A percentile compares a stretch with the other conserved stretches of the same genome.
Conservation (phyloP, 1,140 invertebrate species). For the Bactericera cockerelli region DNA sequence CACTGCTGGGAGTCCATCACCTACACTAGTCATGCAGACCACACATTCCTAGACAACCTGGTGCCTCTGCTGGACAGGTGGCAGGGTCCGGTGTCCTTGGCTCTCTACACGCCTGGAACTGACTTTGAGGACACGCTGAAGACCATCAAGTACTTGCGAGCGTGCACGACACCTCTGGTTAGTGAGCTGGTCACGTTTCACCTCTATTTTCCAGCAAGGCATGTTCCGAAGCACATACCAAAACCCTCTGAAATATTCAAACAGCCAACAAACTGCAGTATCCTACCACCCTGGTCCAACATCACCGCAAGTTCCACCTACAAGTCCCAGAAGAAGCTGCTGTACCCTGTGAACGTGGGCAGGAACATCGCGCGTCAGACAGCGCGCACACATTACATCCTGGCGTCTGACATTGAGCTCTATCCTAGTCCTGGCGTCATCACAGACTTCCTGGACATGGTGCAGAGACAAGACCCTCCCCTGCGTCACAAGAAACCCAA, state of each 20-base stretch:
- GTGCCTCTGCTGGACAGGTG: constrained; percentile 57
- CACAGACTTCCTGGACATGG: constrained; percentile 61
- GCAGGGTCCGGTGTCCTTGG: constrained; percentile 49
- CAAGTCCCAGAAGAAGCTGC: constrained; percentile 58
- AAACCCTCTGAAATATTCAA: constrained; percentile 37
- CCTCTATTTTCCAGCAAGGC: constrained; percentile 67
- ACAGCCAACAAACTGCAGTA: constrained; percentile 40
- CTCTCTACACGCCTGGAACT: constrained; percentile 46
- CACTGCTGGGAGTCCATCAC: constrained; percentile 70
- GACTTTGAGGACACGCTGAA: constrained; percentile 40
- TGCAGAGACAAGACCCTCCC: constrained; percentile 46
- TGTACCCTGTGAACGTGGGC: constrained; percentile 77
- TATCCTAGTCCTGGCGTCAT: constrained; percentile 69
- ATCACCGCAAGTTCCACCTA: constrained; percentile 47
- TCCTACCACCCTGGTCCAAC: constrained; percentile 48
- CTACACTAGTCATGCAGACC: constrained; percentile 81
- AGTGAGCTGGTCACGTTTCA: constrained; percentile 65
- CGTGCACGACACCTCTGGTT: constrained; percentile 42
- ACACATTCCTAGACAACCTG: constrained; percentile 77
- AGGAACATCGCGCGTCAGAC: constrained; percentile 67
- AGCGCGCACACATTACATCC: constrained; percentile 62
- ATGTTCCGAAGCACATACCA: constrained; percentile 58
- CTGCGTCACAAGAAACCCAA: constrained; percentile 46
- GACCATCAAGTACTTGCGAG: constrained; percentile 39
- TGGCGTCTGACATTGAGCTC: constrained; percentile 74